phyloP scores from a whole-genome alignment of 2,888 invertebrate species.

The Sesamia inferens region DNA sequence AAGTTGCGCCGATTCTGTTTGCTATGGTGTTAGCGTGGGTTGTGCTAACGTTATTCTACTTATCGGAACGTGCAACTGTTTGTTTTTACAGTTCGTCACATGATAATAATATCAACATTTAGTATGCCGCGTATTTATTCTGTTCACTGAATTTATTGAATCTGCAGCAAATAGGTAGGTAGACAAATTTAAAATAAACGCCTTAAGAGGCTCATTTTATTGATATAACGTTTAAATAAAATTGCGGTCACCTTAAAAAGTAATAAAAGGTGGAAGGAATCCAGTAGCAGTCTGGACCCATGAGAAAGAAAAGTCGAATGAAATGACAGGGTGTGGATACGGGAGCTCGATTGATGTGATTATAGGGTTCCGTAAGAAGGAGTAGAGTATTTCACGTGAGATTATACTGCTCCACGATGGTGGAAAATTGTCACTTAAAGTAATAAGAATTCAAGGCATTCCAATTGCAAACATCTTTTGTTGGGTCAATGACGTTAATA shows the following conservation, averaged over 20 bases:
- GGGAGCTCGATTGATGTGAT: slow-evolving; percentile 63
- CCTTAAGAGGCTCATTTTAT: slow-evolving; percentile 76
- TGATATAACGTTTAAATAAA: slow-evolving; percentile 84
- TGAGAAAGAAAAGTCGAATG: slow-evolving; percentile 87
- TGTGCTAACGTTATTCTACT: slow-evolving; percentile 86
- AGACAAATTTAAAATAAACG: slow-evolving; percentile 72
- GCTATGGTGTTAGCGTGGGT: slow-evolving; percentile 77
- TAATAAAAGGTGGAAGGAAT: slow-evolving; percentile 82
- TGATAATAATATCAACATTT: slow-evolving; percentile 79
- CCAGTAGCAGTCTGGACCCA: slow-evolving; percentile 86
- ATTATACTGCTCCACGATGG: slow-evolving; percentile 32
- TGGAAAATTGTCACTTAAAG: slow-evolving; percentile 37
- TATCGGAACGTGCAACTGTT: slow-evolving; percentile 79
- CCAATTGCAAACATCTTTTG: slow-evolving; percentile 23
- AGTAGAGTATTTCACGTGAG: slow-evolving; percentile 19
- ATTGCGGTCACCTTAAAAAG: slow-evolving; percentile 82
- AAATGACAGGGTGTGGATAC: slow-evolving; percentile 73
- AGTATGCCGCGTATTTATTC: slow-evolving; percentile 67
- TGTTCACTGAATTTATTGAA: slow-evolving; percentile 66
- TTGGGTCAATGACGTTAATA: slow-evolving; percentile 18
- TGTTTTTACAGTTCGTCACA: slow-evolving; percentile 80
- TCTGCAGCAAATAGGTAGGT: slow-evolving; percentile 71
- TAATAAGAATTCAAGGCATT: slow-evolving; percentile 12
- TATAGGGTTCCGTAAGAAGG: slow-evolving; percentile 74
- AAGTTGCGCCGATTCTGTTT: slow-evolving; percentile 79